Evolutionary conservation across 2,113 vertebrate genomes (phyloP).

Genomic region (Chaetops frenatus): DNA sequence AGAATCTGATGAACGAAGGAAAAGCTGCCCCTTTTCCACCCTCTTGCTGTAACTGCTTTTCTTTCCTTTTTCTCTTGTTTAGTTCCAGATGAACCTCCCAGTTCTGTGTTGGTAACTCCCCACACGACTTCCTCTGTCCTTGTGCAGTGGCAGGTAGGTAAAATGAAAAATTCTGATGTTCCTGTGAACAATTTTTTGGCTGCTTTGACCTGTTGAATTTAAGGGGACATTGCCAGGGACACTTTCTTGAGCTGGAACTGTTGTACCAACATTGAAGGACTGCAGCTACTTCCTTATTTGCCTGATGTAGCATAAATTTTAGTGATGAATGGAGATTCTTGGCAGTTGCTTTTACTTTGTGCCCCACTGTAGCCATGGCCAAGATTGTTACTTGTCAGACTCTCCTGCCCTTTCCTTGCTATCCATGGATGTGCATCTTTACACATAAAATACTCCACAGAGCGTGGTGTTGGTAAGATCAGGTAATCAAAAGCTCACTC

Average conservation of each 20-base stretch:
- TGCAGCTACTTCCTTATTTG: neutral
- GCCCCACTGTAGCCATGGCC: neutral
- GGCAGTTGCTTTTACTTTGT: neutral
- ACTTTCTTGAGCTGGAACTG: neutral
- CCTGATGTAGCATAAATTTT: neutral
- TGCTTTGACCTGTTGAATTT: neutral
- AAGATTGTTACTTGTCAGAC: neutral
- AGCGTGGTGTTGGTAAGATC: neutral
- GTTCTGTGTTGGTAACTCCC: conserved; percentile 82
- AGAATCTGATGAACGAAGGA: neutral
- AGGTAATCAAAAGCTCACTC: neutral
- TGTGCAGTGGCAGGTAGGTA: conserved; percentile 92
- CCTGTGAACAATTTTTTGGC: neutral
- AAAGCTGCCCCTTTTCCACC: neutral
- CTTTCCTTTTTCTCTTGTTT: neutral
- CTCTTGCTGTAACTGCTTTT: neutral
- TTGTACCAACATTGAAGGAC: neutral
- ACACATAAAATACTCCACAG: neutral
- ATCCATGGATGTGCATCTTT: neutral
- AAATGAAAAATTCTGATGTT: neutral
- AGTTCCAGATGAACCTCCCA: conserved; percentile 91
- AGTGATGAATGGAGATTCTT: neutral
- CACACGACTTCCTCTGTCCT: conserved; percentile 92
- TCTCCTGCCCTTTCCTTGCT: neutral
- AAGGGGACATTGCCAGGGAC: neutral